phyloP scores from a whole-genome alignment of 92 coral and sea anemone species.

The Blastomussa wellsi region DNA sequence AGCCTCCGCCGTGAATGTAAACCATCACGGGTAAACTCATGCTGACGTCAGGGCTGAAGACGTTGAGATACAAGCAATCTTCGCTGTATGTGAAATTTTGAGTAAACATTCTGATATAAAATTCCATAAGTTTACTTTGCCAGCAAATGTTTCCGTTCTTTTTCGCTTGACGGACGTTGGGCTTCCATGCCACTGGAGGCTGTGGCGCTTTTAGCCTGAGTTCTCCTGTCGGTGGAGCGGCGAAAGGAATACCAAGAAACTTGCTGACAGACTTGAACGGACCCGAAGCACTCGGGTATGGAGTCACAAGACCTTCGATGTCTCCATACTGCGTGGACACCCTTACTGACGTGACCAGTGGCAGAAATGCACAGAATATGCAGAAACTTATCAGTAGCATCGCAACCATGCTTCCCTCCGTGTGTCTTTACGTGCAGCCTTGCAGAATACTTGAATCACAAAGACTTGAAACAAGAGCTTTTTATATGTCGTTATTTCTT shows the following conservation, averaged over 20 bases:
- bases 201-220: constrained; percentile 61
- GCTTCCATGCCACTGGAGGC: constrained; percentile 56
- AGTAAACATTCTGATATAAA: not conserved
- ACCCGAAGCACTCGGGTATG: constrained; percentile 12
- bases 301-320: constrained; percentile 10
- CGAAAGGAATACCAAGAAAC: constrained; percentile 72
- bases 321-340: constrained; percentile 39
- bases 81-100: constrained; percentile 28
- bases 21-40: constrained; percentile 55
- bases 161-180: constrained; percentile 42
- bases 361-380: not conserved
- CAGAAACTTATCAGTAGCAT: not conserved
- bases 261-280: constrained; percentile 40
- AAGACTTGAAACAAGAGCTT: no score
- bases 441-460: no score
- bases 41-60: constrained; percentile 37
- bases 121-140: constrained; percentile 5
- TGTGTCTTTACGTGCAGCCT: no score
- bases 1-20: constrained; percentile 60
- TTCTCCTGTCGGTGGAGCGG: constrained; percentile 53
- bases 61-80: constrained; percentile 53
- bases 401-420: not conserved
- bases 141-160: constrained; percentile 54
- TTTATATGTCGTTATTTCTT: no score
- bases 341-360: not conserved